These are phyloP conservation scores for Anser cygnoides DNA, from an alignment of 2,113 vertebrate species.

Conservation along the genomic window DNA sequence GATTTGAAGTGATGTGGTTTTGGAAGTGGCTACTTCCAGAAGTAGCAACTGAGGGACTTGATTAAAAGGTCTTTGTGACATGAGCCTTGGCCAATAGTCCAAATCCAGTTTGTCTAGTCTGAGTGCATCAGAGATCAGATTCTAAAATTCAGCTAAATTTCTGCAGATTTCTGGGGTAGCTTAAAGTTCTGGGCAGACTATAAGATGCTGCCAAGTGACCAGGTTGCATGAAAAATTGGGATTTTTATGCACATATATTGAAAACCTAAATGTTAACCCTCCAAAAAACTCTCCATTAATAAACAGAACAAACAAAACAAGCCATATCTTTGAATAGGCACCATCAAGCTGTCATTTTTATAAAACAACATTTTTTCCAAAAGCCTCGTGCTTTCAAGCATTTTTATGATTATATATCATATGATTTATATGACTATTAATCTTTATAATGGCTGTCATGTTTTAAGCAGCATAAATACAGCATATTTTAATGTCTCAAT, in stretches of 20 bases:
- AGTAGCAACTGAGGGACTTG: fast-evolving
- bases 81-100: neutral
- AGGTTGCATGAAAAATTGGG: neutral
- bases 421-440: neutral
- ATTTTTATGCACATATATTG: neutral
- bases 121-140: neutral
- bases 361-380: neutral
- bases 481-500: neutral
- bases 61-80: neutral
- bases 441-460: neutral
- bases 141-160: constrained; percentile 6
- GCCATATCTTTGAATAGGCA: neutral
- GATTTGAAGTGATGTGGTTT: neutral
- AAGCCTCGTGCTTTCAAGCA: neutral
- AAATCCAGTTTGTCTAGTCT: neutral
- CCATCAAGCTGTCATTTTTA: constrained; percentile 9
- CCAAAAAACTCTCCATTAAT: neutral
- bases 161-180: neutral
- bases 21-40: neutral
- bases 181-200: neutral
- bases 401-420: neutral
- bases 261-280: neutral
- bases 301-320: neutral
- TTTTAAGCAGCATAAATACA: neutral
- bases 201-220: neutral